Percentiles rank a stretch among this genome's conserved stretches.
Evolutionary conservation across 2,797 vertebrate genomes (phyloP).

Genomic region (Sarcophilus harrisii): DNA sequence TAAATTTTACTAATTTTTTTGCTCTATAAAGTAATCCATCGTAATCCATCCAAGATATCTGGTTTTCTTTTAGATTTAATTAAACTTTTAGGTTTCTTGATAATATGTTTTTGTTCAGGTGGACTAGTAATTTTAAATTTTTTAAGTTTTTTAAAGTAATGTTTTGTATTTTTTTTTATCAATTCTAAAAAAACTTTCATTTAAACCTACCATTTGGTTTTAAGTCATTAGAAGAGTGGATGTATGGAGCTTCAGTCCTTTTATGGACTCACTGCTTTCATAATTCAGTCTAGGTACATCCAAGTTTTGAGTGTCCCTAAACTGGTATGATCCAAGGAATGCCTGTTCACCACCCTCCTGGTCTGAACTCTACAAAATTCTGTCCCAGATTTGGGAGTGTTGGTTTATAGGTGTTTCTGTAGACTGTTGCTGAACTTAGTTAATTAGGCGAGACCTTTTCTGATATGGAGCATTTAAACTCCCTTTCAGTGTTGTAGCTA

Average conservation of each 20-base stretch:
- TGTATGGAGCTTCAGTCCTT: neutral
- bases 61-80: neutral
- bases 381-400: neutral
- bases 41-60: neutral
- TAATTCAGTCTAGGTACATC: neutral
- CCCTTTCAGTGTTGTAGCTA: neutral
- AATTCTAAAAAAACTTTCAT: too few relatives aligned
- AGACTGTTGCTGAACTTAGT: neutral
- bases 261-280: neutral
- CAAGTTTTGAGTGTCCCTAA: neutral
- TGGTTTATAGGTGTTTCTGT: neutral
- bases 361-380: neutral
- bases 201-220: neutral
- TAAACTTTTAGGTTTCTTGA: neutral
- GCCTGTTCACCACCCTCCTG: neutral
- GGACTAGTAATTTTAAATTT: neutral
- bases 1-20: too few relatives aligned
- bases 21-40: too few relatives aligned
- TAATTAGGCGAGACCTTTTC: neutral
- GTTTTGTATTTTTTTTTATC: neutral
- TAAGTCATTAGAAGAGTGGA: neutral
- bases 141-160: neutral
- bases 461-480: neutral
- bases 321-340: neutral
- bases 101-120: neutral